A percentile compares a stretch with the other conserved stretches of the same genome.
Conservation (phyloP, 1,140 invertebrate genomes). For the Plutomurus gul region DNA sequence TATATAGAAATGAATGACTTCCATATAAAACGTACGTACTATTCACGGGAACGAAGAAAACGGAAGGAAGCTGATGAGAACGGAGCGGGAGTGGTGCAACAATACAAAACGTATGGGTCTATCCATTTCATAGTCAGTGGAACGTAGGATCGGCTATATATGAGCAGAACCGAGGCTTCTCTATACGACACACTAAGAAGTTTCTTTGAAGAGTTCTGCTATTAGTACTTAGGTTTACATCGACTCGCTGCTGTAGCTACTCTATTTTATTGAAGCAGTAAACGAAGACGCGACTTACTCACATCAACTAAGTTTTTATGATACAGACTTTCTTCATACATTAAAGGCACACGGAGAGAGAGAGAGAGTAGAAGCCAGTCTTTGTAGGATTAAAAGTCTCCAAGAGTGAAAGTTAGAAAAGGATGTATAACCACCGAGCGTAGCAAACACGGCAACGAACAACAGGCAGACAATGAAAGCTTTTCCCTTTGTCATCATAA, state of each 20-base stretch:
- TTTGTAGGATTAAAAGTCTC: slow-evolving; percentile 24
- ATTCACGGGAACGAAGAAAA: not conserved
- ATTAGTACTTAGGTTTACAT: too few species aligned
- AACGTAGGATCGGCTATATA: too few species aligned
- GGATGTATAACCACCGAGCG: slow-evolving; percentile 4
- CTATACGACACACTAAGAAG: too few species aligned
- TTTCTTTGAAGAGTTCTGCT: too few species aligned
- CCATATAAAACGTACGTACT: not conserved
- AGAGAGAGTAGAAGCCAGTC: too few species aligned
- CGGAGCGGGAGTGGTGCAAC: too few species aligned
- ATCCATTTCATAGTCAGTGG: too few species aligned
- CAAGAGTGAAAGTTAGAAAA: slow-evolving; percentile 24
- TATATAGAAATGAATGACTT: not conserved
- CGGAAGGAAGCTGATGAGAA: not conserved
- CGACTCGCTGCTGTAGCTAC: not conserved
- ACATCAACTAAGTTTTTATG: slow-evolving; percentile 26
- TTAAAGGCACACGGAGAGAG: not conserved
- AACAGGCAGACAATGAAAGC: slow-evolving; percentile 13
- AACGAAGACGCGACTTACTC: not conserved
- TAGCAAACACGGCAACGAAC: slow-evolving; percentile 6
- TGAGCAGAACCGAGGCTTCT: too few species aligned
- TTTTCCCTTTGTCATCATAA: slow-evolving; percentile 27
- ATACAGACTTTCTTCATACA: slow-evolving; percentile 18
- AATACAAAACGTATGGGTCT: too few species aligned
- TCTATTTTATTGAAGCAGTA: slow-evolving; percentile 14